A percentile compares a stretch with the other conserved stretches of the same genome.
Evolutionary conservation across 2,797 vertebrate genomes (phyloP).

Genomic region (Poecilia picta): DNA sequence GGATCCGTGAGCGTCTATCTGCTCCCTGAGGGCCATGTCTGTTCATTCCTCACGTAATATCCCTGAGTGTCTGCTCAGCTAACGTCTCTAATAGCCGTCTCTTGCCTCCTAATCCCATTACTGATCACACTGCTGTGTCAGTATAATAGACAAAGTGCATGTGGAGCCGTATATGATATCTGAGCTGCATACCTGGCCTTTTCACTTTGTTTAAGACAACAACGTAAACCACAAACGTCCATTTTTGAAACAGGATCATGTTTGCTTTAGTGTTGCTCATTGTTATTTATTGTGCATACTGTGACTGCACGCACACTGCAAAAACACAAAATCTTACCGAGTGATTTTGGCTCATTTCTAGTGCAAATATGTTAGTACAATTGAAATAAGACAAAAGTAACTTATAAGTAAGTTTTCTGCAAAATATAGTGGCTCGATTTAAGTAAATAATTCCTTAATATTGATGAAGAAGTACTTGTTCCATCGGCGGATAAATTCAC

Average conservation of each 20-base stretch:
- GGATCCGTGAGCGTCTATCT: constrained; percentile 21
- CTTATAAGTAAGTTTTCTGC: no score
- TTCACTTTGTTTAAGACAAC: constrained; percentile 18
- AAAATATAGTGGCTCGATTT: no score
- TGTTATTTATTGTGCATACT: neutral
- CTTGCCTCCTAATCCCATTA: constrained; percentile 66
- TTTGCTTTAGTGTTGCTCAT: neutral
- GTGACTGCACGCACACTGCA: no score
- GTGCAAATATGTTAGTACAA: no score
- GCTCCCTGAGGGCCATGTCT: constrained; percentile 24
- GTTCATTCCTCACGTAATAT: constrained; percentile 62
- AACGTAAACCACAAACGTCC: constrained; percentile 1
- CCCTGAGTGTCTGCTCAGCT: constrained; percentile 53
- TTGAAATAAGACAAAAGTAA: no score
- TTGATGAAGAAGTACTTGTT: no score
- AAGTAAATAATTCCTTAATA: no score
- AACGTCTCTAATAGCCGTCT: constrained; percentile 43
- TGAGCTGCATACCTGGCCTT: constrained; percentile 7
- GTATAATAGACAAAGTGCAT: constrained; percentile 52
- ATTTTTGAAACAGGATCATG: neutral
- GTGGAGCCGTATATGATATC: constrained; percentile 22
- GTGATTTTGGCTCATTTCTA: no score
- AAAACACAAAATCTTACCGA: no score
- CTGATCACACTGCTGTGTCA: constrained; percentile 65
- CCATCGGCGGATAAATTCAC: no score